Conservation (phyloP, 37 sponge, comb jelly and placozoan genomes). For the Halisarca cf. caerulea region DNA sequence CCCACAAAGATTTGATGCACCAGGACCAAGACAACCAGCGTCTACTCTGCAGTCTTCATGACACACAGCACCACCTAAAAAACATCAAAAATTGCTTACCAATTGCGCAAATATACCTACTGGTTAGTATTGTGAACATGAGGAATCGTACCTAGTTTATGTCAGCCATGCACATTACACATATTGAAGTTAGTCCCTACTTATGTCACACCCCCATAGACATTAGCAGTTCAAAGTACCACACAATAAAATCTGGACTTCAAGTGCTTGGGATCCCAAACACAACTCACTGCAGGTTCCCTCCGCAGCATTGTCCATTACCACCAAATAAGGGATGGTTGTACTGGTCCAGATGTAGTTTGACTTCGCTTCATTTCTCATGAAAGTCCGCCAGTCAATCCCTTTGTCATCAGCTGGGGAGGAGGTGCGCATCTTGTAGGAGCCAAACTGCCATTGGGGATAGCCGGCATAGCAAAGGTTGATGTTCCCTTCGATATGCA, state of each 20-base stretch:
- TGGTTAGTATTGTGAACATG: no score
- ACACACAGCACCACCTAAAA: background rate
- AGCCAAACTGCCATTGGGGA: constrained; percentile 53
- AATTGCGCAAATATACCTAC: no score
- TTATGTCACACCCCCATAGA: no score
- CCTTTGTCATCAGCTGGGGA: constrained; percentile 46
- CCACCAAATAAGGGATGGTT: constrained; percentile 53
- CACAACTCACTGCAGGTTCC: constrained; percentile 51
- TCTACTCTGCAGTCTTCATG: background rate
- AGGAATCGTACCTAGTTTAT: no score
- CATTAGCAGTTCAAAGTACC: no score
- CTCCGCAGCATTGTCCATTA: constrained; percentile 61
- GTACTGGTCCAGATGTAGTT: constrained; percentile 55
- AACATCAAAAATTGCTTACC: no score
- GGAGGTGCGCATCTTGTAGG: background rate
- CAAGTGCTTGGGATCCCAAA: no score
- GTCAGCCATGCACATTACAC: background rate
- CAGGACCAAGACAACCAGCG: constrained; percentile 2
- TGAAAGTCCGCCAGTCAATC: constrained; percentile 66
- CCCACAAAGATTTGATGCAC: background rate
- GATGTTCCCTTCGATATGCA: constrained; percentile 75
- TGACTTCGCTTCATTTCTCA: constrained; percentile 25
- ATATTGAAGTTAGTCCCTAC: background rate
- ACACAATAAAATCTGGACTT: no score
- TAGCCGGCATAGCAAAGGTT: constrained; percentile 78